Evolutionary conservation across 1,140 invertebrate genomes (phyloP).

Genomic region (Melanaphis sacchari): DNA sequence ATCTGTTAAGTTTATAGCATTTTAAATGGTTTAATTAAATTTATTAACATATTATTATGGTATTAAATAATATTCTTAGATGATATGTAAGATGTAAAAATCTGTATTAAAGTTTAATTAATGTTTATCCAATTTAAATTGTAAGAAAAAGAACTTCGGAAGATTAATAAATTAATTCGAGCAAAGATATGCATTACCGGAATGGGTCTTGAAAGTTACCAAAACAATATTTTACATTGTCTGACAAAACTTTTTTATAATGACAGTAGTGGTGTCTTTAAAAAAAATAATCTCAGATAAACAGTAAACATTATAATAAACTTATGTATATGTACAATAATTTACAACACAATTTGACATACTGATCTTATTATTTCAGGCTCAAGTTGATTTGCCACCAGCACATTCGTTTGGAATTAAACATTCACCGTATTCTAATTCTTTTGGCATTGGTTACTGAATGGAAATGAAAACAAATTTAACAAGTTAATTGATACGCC

Average conservation of each 20-base stretch:
- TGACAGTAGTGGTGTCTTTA: too few relatives aligned
- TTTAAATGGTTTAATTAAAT: not conserved
- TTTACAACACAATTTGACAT: not conserved
- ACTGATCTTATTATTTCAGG: slow-evolving; percentile 59
- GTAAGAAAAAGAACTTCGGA: not conserved
- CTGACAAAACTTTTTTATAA: not conserved
- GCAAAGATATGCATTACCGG: not conserved
- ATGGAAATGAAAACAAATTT: slow-evolving; percentile 8
- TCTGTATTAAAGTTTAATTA: not conserved
- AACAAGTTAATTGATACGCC: slow-evolving; percentile 43
- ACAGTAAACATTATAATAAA: not conserved
- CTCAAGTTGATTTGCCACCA: slow-evolving; percentile 61
- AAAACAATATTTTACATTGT: not conserved
- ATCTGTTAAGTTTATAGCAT: not conserved
- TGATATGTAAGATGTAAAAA: not conserved
- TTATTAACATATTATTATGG: not conserved
- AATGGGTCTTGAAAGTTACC: not conserved
- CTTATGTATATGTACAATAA: not conserved
- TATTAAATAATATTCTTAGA: not conserved
- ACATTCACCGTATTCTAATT: slow-evolving; percentile 60
- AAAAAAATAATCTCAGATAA: not conserved
- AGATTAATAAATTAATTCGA: not conserved
- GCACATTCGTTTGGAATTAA: slow-evolving; percentile 62
- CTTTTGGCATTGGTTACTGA: slow-evolving; percentile 52
- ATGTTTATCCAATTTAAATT: not conserved